Evolutionary conservation across 2,888 invertebrate species (phyloP).

Genomic region (Thecocarcelia acutangulata): DNA sequence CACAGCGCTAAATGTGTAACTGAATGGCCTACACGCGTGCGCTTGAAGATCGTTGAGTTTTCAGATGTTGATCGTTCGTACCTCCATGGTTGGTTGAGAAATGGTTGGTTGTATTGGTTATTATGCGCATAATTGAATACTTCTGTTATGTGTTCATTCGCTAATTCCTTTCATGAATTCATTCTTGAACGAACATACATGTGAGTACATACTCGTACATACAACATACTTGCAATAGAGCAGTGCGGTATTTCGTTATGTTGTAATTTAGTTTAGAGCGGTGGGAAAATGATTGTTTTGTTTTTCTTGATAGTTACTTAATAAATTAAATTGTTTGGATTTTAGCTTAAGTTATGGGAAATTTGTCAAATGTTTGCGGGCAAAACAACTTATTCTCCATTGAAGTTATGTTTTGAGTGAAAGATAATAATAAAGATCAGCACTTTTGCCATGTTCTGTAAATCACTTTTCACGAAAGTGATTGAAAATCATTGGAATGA

Average conservation of each 20-base stretch:
- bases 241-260: conserved; percentile 42
- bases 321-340: conserved; percentile 16
- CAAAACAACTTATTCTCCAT: no score
- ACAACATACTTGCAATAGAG: conserved; percentile 20
- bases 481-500: no score
- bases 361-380: neutral
- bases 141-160: conserved; percentile 33
- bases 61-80: conserved; percentile 32
- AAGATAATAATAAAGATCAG: no score
- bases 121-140: conserved; percentile 54
- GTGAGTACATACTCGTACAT: conserved; percentile 4
- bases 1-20: conserved; percentile 22
- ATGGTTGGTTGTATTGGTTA: conserved; percentile 12
- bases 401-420: no score
- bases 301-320: neutral
- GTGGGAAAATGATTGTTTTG: conserved; percentile 38
- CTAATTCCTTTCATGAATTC: conserved; percentile 28
- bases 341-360: conserved; percentile 12
- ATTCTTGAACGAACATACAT: conserved; percentile 3
- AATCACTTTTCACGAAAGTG: no score
- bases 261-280: conserved; percentile 35
- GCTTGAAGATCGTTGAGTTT: conserved; percentile 45
- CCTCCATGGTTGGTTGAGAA: conserved; percentile 44
- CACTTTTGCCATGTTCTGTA: no score
- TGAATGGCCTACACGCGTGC: conserved; percentile 59